Evolutionary conservation across 2,888 invertebrate species (phyloP).

Genomic region (Petrolisthes manimaculis): DNA sequence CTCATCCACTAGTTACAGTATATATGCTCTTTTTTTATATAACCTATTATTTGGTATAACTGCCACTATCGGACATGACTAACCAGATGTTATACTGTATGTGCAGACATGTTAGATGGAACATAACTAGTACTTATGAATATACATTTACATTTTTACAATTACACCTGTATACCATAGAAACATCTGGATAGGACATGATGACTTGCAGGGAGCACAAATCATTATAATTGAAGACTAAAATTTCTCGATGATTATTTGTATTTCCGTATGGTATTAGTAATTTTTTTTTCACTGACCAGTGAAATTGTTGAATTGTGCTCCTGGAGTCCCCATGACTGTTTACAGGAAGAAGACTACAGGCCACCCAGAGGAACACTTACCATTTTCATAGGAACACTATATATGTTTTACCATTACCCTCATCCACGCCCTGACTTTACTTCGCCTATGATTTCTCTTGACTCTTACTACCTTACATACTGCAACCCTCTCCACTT

Average conservation of each 20-base stretch:
- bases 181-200: conserved; percentile 15
- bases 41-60: background rate
- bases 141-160: background rate
- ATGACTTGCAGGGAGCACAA: background rate
- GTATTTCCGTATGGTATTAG: too few species aligned
- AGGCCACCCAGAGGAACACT: conserved; percentile 13
- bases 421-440: background rate
- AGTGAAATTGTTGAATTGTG: background rate
- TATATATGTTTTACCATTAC: background rate
- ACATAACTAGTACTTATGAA: background rate
- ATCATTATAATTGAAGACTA: background rate
- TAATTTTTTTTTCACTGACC: too few species aligned
- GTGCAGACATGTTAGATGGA: too few species aligned
- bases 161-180: conserved; percentile 13
- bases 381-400: background rate
- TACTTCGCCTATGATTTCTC: background rate
- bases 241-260: background rate
- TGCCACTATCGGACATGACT: conserved; percentile 16
- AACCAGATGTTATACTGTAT: conserved; percentile 19
- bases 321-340: background rate
- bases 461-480: background rate
- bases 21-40: background rate
- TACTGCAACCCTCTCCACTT: conserved; percentile 2
- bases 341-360: conserved; percentile 13
- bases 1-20: background rate